These are phyloP conservation scores for Merluccius polli DNA, from an alignment of 2,797 vertebrate species.

Conservation along the genomic window DNA sequence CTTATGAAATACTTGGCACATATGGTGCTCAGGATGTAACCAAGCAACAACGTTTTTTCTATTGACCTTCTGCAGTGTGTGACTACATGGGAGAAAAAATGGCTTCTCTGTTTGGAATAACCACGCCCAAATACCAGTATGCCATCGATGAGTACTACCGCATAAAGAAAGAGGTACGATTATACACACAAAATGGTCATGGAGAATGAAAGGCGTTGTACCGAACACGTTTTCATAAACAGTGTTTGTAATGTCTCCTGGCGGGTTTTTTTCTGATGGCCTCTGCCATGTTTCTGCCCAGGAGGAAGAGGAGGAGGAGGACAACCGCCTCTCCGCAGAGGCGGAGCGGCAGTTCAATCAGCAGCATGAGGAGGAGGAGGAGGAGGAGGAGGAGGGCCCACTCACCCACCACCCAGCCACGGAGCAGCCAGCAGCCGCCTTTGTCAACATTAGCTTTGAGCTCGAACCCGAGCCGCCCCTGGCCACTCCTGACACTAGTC, in stretches of 20 bases:
- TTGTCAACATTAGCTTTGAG: constrained; percentile 93
- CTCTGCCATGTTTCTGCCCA: constrained; percentile 48
- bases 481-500: constrained; percentile 68
- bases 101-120: constrained; percentile 92
- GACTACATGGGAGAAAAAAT: constrained; percentile 96
- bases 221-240: not conserved
- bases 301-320: constrained; percentile 93
- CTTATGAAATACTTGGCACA: no score
- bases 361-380: constrained; percentile 78
- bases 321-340: constrained; percentile 78
- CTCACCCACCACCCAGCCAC: constrained; percentile 76
- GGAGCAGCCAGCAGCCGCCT: constrained; percentile 87
- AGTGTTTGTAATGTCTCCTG: not conserved
- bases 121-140: constrained; percentile 96
- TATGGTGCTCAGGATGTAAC: no score
- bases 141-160: constrained; percentile 98
- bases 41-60: not conserved
- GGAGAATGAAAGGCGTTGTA: not conserved
- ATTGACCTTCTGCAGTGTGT: constrained; percentile 74
- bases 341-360: constrained; percentile 56
- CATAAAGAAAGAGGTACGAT: constrained; percentile 91
- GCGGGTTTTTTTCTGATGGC: not conserved
- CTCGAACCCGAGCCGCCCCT: constrained; percentile 76
- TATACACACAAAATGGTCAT: not conserved
- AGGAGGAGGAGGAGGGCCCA: constrained; percentile 68